phyloP scores from a whole-genome alignment of 2,113 vertebrate species.

The Macaca nemestrina region DNA sequence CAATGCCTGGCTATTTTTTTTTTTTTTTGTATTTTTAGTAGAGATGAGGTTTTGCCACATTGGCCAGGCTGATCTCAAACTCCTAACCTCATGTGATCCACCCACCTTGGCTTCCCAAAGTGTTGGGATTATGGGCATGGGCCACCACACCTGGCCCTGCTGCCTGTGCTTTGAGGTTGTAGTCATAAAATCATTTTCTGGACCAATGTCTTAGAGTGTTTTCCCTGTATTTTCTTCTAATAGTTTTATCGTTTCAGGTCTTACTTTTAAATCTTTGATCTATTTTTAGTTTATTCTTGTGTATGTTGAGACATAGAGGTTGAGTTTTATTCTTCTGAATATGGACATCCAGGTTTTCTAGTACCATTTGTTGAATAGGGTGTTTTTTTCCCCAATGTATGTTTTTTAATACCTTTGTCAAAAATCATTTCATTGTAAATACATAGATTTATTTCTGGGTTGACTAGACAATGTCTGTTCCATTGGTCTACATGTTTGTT shows the following conservation, averaged over 20 bases:
- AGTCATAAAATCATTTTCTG: not conserved
- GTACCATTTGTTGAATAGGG: not conserved
- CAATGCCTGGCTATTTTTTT: too few species aligned
- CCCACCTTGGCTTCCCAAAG: too few species aligned
- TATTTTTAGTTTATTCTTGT: not conserved
- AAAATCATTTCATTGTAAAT: not conserved
- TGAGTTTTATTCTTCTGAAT: not conserved
- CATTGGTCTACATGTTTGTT: not conserved
- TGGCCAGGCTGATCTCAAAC: too few species aligned
- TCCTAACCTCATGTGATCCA: too few species aligned
- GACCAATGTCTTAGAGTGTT: not conserved
- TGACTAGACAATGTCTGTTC: not conserved
- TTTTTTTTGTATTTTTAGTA: too few species aligned
- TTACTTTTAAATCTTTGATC: not conserved
- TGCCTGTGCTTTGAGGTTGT: not conserved
- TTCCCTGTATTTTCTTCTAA: not conserved
- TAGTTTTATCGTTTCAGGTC: not conserved
- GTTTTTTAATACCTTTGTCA: too few species aligned
- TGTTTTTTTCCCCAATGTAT: not conserved
- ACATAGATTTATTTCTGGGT: not conserved
- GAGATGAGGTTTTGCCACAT: too few species aligned
- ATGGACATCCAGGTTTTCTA: not conserved
- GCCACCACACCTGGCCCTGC: too few species aligned
- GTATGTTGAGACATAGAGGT: not conserved
- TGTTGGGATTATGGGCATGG: too few species aligned